Evolutionary conservation across 2,888 invertebrate genomes (phyloP), one percentile per base, ranked within the genome.

Genomic region (Eulithis prunata): DNA sequence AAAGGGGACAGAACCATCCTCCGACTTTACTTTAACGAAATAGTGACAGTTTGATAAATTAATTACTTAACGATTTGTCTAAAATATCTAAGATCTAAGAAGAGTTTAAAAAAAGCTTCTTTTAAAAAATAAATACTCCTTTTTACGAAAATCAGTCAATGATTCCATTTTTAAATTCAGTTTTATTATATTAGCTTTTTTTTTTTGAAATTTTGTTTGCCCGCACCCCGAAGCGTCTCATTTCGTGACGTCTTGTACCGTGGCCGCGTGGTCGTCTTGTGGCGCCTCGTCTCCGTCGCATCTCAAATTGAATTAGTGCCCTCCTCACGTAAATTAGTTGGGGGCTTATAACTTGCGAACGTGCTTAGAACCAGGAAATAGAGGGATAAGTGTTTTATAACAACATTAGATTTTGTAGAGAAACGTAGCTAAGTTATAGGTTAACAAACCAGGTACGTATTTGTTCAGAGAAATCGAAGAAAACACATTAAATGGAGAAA

Each of bases 321-420:
- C 60, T 51, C 36, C 56, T 61, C 57, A 57, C 52, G 52, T 65
- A 65, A 65, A 65, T 65, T 65, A 65, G 57, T 61, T 61, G 43
- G 47, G 45, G 59, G 60, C 56, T 65, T 65, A 56, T 52, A 60
- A 43, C 56, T 43, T 21, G 51, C 41, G 60, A 7, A 60, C 65
- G 59, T 64, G 59, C 55, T 57, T 41, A 1, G 51, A 61, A 43
- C 38, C 43, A 38, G 21, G 28, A 47, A 43, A 58, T 56, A 46
- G 21, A 60, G 49, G 28, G 41, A 49, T 60, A 58, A 58, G 21
- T 54, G 36, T 43, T 57, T 57, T 47, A 47, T 14, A 7, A 1
- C 28, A 49, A 49, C 49, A 21, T 11, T 0, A 49, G 11, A 49
- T 21, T 32, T 32, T 32, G 32, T 32, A 32, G 32, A 32, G 32